phyloP scores from a whole-genome alignment of 2,797 vertebrate species.

The Pseudochirops cupreus region DNA sequence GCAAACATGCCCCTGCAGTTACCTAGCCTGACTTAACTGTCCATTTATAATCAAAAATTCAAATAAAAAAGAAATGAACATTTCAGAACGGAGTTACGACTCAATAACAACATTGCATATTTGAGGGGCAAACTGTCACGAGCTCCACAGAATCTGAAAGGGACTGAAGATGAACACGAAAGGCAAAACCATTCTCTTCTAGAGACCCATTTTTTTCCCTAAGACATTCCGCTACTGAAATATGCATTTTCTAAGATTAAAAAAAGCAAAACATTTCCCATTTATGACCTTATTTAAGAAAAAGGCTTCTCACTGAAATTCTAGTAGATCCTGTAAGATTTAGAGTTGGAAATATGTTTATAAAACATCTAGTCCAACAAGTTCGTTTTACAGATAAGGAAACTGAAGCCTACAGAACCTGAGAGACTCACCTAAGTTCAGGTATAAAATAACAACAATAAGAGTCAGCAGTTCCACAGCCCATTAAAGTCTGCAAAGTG shows the following conservation, averaged over 20 bases:
- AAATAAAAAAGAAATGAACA: constrained; percentile 75
- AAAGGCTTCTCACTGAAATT: neutral
- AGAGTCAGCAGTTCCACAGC: neutral
- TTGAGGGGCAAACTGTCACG: constrained; percentile 10
- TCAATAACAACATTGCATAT: constrained; percentile 69
- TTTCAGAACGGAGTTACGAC: constrained; percentile 74
- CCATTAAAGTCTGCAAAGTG: neutral
- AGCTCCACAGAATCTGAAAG: neutral
- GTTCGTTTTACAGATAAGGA: neutral
- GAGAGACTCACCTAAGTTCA: neutral
- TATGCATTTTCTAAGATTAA: neutral
- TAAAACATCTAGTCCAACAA: neutral
- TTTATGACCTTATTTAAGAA: neutral
- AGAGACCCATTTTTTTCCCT: constrained; percentile 36
- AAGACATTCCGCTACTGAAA: constrained; percentile 58
- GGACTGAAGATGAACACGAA: constrained; percentile 39
- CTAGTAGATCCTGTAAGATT: neutral
- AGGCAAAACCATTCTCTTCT: constrained; percentile 31
- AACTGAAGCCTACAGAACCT: neutral
- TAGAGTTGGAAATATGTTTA: neutral
- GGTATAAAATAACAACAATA: neutral
- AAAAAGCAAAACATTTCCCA: neutral
- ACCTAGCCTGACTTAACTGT: constrained; percentile 40
- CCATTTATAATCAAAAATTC: constrained; percentile 75
- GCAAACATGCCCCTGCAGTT: constrained; percentile 63